Conservation (phyloP, 2,113 vertebrate species). For the Corythoichthys haematopterus region DNA sequence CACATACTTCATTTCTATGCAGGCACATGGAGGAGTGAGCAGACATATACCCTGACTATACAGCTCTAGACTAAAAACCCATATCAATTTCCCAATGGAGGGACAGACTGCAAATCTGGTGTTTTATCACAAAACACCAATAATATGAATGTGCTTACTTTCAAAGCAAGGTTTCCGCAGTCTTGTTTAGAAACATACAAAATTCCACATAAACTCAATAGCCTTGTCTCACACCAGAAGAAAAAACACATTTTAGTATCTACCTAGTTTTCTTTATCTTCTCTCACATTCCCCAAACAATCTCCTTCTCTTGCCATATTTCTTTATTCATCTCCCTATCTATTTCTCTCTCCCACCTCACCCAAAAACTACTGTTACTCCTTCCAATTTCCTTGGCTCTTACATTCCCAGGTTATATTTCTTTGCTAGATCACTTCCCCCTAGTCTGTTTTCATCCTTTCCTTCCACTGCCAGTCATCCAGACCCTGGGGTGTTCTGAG, state of each 20-base stretch:
- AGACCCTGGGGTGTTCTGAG: slow-evolving; percentile 58
- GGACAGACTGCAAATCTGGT: slow-evolving; percentile 55
- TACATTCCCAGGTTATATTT: slow-evolving; percentile 42
- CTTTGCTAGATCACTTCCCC: slow-evolving; percentile 31
- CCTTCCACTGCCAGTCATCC: slow-evolving; percentile 60
- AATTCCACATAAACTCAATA: slow-evolving; percentile 43
- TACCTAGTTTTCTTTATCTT: slow-evolving; percentile 58
- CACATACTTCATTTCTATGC: no score
- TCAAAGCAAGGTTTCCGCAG: slow-evolving; percentile 8
- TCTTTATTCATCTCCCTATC: slow-evolving; percentile 43
- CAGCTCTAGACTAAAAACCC: slow-evolving; percentile 53
- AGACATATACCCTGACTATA: slow-evolving; percentile 49
- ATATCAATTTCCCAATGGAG: slow-evolving; percentile 30
- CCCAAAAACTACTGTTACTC: slow-evolving; percentile 44
- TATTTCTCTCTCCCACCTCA: slow-evolving; percentile 61
- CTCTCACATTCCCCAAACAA: slow-evolving; percentile 58
- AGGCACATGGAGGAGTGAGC: slow-evolving; percentile 31
- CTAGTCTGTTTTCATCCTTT: slow-evolving; percentile 36
- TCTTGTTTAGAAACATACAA: neutral
- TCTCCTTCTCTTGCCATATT: slow-evolving; percentile 63
- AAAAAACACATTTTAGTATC: slow-evolving; percentile 53
- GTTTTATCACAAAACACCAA: slow-evolving; percentile 31
- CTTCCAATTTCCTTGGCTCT: slow-evolving; percentile 26
- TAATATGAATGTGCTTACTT: neutral
- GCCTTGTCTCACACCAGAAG: slow-evolving; percentile 59